Conservation (phyloP, 2,113 vertebrate genomes). For the Balaeniceps rex region DNA sequence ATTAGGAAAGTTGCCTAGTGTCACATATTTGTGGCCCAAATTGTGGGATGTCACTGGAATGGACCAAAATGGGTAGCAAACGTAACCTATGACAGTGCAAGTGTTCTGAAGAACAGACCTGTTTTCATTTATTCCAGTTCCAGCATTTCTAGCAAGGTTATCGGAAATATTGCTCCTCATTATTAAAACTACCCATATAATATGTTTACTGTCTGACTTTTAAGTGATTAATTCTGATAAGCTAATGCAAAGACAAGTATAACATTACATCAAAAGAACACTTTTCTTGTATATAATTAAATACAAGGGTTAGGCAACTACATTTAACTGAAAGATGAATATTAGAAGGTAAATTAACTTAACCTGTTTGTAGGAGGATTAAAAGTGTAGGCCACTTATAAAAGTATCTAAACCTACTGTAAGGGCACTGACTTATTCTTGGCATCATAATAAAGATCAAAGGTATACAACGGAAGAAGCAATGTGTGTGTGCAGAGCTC, state of each 20-base stretch:
- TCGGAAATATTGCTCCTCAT: neutral
- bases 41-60: neutral
- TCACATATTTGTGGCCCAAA: neutral
- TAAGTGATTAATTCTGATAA: neutral
- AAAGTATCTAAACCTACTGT: neutral
- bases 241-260: neutral
- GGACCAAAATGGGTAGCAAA: conserved; percentile 8
- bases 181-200: neutral
- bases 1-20: neutral
- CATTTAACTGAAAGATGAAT: neutral
- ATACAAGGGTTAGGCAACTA: neutral
- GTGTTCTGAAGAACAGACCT: neutral
- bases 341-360: neutral
- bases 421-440: neutral
- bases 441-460: neutral
- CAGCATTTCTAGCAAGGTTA: neutral
- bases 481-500: neutral
- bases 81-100: neutral
- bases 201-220: neutral
- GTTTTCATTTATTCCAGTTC: conserved; percentile 1
- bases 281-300: neutral
- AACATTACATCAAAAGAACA: neutral
- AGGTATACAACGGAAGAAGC: neutral
- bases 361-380: neutral
- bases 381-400: neutral